These are phyloP conservation scores for Mystacides longicornis DNA, from an alignment of 2,888 invertebrate genomes.

Conservation along the genomic window DNA sequence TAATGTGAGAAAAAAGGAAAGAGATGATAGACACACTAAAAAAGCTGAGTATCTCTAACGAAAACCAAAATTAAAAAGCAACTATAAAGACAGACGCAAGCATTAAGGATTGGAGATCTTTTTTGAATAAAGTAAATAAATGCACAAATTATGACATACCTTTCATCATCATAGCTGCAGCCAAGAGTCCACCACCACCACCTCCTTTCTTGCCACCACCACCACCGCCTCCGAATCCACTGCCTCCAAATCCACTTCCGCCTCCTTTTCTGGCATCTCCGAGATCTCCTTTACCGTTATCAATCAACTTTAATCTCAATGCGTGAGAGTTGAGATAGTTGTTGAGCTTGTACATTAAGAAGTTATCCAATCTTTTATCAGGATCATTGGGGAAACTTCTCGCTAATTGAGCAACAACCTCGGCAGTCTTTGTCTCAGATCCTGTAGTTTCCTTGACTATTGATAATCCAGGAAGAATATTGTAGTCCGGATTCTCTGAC, in stretches of 20 bases:
- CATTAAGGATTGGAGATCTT: no score
- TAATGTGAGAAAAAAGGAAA: no score
- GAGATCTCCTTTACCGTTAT: conserved; percentile 40
- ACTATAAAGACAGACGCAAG: no score
- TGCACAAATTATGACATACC: conserved; percentile 34
- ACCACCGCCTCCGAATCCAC: conserved; percentile 37
- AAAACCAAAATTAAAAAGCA: no score
- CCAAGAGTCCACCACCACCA: conserved; percentile 44
- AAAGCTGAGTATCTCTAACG: no score
- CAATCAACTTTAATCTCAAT: conserved; percentile 62
- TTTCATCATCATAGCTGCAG: conserved; percentile 58
- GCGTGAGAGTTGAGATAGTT: conserved; percentile 67
- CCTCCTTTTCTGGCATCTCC: conserved; percentile 48
- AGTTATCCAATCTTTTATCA: conserved; percentile 68
- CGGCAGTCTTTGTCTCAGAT: conserved; percentile 51
- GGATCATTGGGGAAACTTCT: conserved; percentile 69
- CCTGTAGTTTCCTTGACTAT: conserved; percentile 60
- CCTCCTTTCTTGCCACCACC: conserved; percentile 48
- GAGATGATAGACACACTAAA: no score
- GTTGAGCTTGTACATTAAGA: conserved; percentile 62
- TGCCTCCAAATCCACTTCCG: conserved; percentile 42
- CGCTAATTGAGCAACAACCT: conserved; percentile 65
- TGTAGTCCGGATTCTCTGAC: conserved; percentile 61
- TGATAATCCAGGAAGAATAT: conserved; percentile 65
- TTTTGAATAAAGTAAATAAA: background rate